phyloP scores from a whole-genome alignment of 2,888 invertebrate species.

The Torymus texanus region DNA sequence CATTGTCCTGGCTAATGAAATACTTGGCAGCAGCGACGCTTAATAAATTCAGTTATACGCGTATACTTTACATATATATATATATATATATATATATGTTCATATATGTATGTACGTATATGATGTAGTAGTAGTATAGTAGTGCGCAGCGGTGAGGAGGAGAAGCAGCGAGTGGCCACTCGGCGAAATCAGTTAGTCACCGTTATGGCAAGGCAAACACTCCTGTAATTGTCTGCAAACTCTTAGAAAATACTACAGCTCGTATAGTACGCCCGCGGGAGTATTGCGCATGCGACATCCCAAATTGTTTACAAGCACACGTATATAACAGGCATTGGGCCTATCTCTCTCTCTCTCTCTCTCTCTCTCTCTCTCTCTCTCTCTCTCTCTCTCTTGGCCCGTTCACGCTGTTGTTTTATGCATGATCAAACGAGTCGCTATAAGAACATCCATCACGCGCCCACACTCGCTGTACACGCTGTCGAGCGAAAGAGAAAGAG shows the following conservation, averaged over 20 bases:
- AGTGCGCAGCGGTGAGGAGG: too few relatives aligned
- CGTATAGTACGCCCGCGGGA: not conserved
- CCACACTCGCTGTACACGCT: not conserved
- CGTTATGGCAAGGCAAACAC: constrained; percentile 2
- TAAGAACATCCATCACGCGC: constrained; percentile 39
- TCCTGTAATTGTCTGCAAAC: constrained; percentile 17
- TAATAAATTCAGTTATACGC: too few relatives aligned
- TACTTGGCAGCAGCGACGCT: too few relatives aligned
- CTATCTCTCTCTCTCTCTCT: not conserved
- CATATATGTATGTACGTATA: too few relatives aligned
- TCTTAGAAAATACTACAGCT: not conserved
- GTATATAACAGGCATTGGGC: not conserved
- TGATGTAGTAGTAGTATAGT: too few relatives aligned
- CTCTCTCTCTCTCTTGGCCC: not conserved
- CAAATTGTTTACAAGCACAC: constrained; percentile 13
- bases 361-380: not conserved
- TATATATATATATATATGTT: too few relatives aligned
- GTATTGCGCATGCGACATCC: not conserved
- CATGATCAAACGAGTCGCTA: constrained; percentile 19
- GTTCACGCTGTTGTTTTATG: constrained; percentile 37
- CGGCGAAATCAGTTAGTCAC: too few relatives aligned
- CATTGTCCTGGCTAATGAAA: too few relatives aligned
- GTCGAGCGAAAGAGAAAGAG: not conserved
- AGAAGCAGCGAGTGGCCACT: too few relatives aligned
- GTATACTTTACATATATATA: too few relatives aligned